Evolutionary conservation across 2,113 vertebrate genomes (phyloP), one percentile per base, ranked within the genome.

Genomic region (Nematolebias whitei): DNA sequence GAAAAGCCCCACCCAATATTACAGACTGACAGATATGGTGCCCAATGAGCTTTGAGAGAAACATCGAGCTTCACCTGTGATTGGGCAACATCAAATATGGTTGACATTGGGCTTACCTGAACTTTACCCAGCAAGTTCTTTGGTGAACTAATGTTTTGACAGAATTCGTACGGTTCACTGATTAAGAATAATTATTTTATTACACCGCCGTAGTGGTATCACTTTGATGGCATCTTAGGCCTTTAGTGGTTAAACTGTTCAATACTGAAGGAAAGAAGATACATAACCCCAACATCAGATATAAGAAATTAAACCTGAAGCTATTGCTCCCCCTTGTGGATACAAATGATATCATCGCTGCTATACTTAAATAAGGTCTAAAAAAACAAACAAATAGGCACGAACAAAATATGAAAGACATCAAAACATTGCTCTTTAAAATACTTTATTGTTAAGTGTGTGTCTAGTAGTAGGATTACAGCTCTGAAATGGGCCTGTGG

Each of bases 401-500:
- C 14, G n/a, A n/a, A n/a, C n/a, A 2, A 66, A 71, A 62, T 15
- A 55, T 62, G 40, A 0, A 57, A 69, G 19, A 18, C 19, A 69
- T 11, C n/a, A 75, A 66, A 35, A 49, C 0, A 5, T 13, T 75
- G 63, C 18, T 12, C 22, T 52, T 86, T 84, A 75, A 87, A 86
- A 88, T 89, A 85, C 70, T 90, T 91, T 88, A 89, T 87, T 91
- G 67, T 52, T 66, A 77, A 53, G 63, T 16, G 26, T 64, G 40
- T 19, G 22, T 53, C 35, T 5, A 64, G 52, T 63, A 57, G 54
- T 43, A 19, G 41, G 45, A 67, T 95, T 93, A 98, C 89, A 98
- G 78, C 0, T 95, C 95, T 9, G 92, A 74, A 53, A 96, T 93
- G 0, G 95, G 95, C 71, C 89, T 95, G 89, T 99, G 92, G 22